Conservation (phyloP, 2,113 vertebrate species). For the Coregonus clupeaformis region DNA sequence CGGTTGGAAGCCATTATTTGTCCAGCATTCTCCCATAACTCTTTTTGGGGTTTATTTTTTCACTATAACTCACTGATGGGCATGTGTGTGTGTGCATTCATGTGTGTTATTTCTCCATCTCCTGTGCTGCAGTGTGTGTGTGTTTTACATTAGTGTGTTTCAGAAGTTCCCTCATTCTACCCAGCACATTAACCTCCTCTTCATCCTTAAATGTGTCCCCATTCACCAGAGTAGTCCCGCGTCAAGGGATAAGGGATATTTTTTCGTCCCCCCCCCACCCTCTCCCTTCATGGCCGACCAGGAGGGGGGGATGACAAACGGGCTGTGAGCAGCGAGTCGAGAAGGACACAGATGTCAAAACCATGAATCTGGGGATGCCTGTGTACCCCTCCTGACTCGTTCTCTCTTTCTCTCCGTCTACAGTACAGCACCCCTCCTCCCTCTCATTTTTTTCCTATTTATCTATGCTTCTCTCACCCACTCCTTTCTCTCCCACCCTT, state of each 20-base stretch:
- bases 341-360: conserved; percentile 99
- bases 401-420: conserved; percentile 10
- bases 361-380: conserved; percentile 79
- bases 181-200: conserved; percentile 62
- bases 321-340: conserved; percentile 85
- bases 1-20: no score
- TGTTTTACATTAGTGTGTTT: conserved; percentile 20
- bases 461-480: conserved; percentile 1
- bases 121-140: not conserved
- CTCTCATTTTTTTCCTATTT: not conserved
- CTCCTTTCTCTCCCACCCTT: conserved; percentile 14
- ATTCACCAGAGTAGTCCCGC: conserved; percentile 41
- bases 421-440: conserved; percentile 9
- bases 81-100: conserved; percentile 13
- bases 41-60: not conserved
- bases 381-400: conserved; percentile 6
- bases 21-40: no score
- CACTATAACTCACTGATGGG: conserved; percentile 12
- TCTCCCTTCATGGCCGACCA: conserved; percentile 60
- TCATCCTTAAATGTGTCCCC: conserved; percentile 65
- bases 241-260: conserved; percentile 54
- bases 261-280: not conserved
- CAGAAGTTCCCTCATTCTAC: conserved; percentile 53
- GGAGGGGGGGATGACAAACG: conserved; percentile 79
- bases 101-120: not conserved